These are phyloP conservation scores for Martes flavigula DNA, from an alignment of 2,797 vertebrate genomes.

Conservation along the genomic window DNA sequence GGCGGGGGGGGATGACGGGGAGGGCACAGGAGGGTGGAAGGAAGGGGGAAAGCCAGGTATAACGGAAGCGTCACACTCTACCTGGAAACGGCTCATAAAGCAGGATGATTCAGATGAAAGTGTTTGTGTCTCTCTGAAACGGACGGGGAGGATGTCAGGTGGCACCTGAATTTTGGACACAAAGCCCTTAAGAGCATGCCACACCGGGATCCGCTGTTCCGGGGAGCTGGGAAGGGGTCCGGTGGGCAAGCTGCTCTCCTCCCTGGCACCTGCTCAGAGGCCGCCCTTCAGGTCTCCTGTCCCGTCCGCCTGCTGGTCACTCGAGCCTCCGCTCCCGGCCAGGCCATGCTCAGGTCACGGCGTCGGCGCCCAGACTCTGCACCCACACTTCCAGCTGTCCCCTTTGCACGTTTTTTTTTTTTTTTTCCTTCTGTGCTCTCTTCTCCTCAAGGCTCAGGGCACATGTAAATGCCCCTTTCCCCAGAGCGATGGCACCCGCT, in stretches of 20 bases:
- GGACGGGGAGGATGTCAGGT: too few species aligned
- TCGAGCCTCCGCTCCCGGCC: too few species aligned
- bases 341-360: background rate
- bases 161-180: too few species aligned
- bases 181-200: too few species aligned
- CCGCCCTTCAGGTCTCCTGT: background rate
- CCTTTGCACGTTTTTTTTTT: background rate
- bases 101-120: background rate
- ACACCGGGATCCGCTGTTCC: too few species aligned
- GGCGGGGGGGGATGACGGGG: background rate
- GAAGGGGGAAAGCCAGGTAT: background rate
- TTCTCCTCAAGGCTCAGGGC: background rate
- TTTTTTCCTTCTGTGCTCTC: background rate
- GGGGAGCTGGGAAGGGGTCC: too few species aligned
- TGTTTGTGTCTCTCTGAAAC: too few species aligned
- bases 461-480: background rate
- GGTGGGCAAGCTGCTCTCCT: rapidly evolving
- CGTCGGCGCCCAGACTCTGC: too few species aligned
- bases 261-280: background rate
- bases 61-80: background rate
- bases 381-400: too few species aligned
- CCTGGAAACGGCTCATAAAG: background rate
- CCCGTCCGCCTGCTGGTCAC: background rate
- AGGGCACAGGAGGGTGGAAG: background rate
- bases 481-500: background rate